phyloP scores from a whole-genome alignment of 2,888 invertebrate species.

The Torymus texanus region DNA sequence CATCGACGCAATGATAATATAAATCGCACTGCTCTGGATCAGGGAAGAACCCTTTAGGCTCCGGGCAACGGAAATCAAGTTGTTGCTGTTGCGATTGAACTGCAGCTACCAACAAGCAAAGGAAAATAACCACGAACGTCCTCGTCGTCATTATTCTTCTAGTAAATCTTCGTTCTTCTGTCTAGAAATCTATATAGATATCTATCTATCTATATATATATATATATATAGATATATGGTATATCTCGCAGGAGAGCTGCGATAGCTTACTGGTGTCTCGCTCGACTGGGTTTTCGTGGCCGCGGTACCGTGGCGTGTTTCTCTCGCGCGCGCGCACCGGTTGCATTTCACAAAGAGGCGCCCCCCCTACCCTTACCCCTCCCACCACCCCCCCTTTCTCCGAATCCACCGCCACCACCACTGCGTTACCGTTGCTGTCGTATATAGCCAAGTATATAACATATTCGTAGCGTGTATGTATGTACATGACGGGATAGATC shows the following conservation, averaged over 20 bases:
- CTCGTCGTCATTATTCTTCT: conserved; percentile 12
- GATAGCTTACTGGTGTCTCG: conserved; percentile 67
- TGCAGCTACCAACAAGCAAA: conserved; percentile 9
- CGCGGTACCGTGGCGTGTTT: conserved; percentile 56
- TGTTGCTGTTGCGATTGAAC: conserved; percentile 54
- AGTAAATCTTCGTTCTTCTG: neutral
- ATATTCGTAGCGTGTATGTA: too few species aligned
- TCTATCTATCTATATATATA: too few species aligned
- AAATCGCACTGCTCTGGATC: conserved; percentile 87
- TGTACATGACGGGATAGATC: too few species aligned
- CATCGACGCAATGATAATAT: conserved; percentile 84
- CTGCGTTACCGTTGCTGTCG: too few species aligned
- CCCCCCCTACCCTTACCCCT: conserved; percentile 59
- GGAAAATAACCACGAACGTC: neutral
- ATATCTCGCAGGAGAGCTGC: too few species aligned
- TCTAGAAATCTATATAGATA: neutral
- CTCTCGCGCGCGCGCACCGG: neutral
- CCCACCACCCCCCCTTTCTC: conserved; percentile 41
- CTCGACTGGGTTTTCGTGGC: conserved; percentile 67
- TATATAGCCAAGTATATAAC: too few species aligned
- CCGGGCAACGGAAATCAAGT: conserved; percentile 80
- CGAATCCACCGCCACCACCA: conserved; percentile 50
- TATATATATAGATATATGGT: too few species aligned
- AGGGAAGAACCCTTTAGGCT: conserved; percentile 84
- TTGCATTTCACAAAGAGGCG: conserved; percentile 68